Conservation (phyloP, 1,140 invertebrate species). For the Berghia stephanieae region DNA sequence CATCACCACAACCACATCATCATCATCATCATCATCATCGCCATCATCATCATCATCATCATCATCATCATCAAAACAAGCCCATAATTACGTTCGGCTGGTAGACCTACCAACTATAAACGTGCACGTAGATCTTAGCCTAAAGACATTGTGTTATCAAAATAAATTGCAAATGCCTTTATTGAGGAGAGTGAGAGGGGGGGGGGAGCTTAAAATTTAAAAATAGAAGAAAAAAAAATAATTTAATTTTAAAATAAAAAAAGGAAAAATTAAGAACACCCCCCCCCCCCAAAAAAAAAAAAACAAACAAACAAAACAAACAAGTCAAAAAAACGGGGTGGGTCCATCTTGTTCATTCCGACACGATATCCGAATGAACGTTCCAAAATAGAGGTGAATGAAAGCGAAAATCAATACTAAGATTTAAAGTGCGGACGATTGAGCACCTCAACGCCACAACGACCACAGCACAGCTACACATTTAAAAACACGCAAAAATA, state of each 20-base stretch:
- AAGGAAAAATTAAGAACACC: background rate
- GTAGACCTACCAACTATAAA: conserved; percentile 13
- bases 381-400: conserved; percentile 41
- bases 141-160: no score
- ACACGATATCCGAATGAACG: conserved; percentile 49
- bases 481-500: no score
- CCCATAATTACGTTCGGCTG: background rate
- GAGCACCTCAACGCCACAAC: no score
- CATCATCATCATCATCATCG: conserved; percentile 14
- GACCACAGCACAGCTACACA: no score
- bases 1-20: background rate
- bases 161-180: background rate
- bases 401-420: background rate
- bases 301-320: background rate
- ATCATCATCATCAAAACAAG: conserved; percentile 27
- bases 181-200: background rate
- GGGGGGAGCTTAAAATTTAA: background rate
- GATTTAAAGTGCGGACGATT: no score
- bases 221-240: conserved; percentile 12
- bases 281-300: background rate
- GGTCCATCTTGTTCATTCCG: background rate
- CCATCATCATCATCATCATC: conserved; percentile 23
- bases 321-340: background rate
- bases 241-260: background rate
- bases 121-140: no score